Evolutionary conservation across 2,888 invertebrate species (phyloP), one percentile per base, ranked within the genome.

Genomic region (Strigamia crassipes): DNA sequence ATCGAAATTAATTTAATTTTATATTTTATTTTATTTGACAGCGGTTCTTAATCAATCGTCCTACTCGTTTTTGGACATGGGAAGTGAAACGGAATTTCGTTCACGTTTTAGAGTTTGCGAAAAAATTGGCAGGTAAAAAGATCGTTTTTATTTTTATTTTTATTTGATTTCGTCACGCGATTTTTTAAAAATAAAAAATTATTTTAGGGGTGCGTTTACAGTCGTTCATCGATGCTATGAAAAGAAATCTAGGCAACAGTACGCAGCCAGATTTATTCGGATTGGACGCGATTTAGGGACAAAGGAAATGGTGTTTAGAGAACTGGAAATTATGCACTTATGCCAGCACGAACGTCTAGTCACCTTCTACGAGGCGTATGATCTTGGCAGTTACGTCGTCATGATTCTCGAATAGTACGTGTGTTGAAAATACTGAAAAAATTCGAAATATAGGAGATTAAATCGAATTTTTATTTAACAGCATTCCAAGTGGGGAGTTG

Each of bases 401-500:
- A 81, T 81, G 81, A 77, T 81, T 73, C 42, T 81, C 10, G 81
- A 81, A 77, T 81, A 81, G 81, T 81, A 81, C 66, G 81, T 73
- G n/a, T 6, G 27, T 41, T n/a, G n/a, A 38, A 41, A 31, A 79
- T 42, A 1, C 10, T 38, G 38, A 38, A 38, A 38, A 38, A 5
- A 5, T 34, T 34, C 6, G 34, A 34, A 34, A 5, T 3, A 34
- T 38, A 2, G 10, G 38, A 6, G 38, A 38, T 34, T 79, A 13
- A 21, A 31, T 46, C 46, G 12, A 46, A 4, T 15, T 80, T 80
- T 89, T n/a, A n/a, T 89, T 73, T 97, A 96, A 86, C 77, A 97
- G 96, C 86, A 94, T 97, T 84, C 93, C 93, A 83, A 97, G 97
- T 1, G 97, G 97, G 0, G 96, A 98, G 87, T 90, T 98, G 51